phyloP scores from a whole-genome alignment of 1,140 invertebrate species.

The Tetraneura akinire region DNA sequence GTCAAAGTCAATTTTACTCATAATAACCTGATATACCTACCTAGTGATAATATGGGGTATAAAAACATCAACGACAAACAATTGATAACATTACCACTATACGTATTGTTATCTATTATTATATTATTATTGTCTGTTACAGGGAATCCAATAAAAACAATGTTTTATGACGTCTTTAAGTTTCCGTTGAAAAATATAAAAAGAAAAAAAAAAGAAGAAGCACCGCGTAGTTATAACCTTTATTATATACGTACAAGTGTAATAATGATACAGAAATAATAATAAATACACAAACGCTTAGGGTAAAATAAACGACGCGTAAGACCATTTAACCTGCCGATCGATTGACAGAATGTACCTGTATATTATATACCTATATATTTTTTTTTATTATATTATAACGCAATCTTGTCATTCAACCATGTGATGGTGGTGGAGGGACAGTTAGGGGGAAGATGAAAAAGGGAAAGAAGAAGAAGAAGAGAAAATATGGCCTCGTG shows the following conservation, averaged over 20 bases:
- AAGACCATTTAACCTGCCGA: not conserved
- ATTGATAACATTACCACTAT: not conserved
- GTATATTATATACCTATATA: too few species aligned
- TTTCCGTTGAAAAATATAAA: not conserved
- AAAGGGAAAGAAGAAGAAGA: not conserved
- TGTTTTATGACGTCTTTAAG: not conserved
- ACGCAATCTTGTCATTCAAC: not conserved
- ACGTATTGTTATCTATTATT: not conserved
- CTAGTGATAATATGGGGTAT: not conserved
- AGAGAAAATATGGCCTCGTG: not conserved
- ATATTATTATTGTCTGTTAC: not conserved
- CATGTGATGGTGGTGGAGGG: not conserved
- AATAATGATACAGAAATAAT: too few species aligned
- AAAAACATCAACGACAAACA: not conserved
- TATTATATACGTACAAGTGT: too few species aligned
- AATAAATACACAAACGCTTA: too few species aligned
- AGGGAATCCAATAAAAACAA: constrained; percentile 6
- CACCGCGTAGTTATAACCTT: not conserved
- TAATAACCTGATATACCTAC: not conserved
- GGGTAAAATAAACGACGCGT: not conserved
- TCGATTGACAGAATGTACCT: not conserved
- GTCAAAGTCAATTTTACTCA: not conserved
- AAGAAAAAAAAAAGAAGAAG: too few species aligned
- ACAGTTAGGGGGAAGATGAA: too few species aligned
- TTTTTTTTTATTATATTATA: constrained; percentile 2